phyloP scores from a whole-genome alignment of 1,140 invertebrate genomes.

The Diabrotica virgifera region DNA sequence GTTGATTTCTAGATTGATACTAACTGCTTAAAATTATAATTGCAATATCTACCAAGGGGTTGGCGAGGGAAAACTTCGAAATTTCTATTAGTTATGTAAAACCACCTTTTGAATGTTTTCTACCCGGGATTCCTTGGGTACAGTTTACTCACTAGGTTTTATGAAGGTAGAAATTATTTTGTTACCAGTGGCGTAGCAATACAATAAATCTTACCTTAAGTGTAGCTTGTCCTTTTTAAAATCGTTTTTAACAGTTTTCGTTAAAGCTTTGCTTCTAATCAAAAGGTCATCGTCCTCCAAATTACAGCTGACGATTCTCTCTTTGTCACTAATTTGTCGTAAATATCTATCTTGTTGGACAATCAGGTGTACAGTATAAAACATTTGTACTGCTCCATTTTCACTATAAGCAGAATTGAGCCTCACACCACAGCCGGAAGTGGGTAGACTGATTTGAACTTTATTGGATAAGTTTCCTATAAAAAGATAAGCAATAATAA shows the following conservation, averaged over 20 bases:
- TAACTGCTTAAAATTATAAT: too few species aligned
- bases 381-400: conserved; percentile 49
- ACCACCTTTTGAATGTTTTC: too few species aligned
- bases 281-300: conserved; percentile 43
- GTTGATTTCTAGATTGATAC: too few species aligned
- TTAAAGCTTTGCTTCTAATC: conserved; percentile 39
- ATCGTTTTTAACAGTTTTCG: conserved; percentile 35
- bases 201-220: conserved; percentile 20
- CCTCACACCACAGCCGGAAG: conserved; percentile 64
- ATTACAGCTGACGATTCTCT: conserved; percentile 56
- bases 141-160: too few species aligned
- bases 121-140: too few species aligned
- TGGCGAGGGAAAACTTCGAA: too few species aligned
- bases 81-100: too few species aligned
- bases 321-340: conserved; percentile 66
- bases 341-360: conserved; percentile 69
- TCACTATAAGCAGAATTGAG: conserved; percentile 52
- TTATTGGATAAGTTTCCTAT: conserved; percentile 48
- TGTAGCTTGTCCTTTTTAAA: conserved; percentile 23
- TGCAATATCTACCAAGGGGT: too few species aligned
- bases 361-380: conserved; percentile 62
- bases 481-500: conserved; percentile 1
- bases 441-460: conserved; percentile 58
- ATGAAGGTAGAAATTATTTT: too few species aligned
- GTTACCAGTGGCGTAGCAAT: too few species aligned